These are phyloP conservation scores for Polydrusus cervinus DNA, from an alignment of 2,888 invertebrate genomes.

Conservation along the genomic window DNA sequence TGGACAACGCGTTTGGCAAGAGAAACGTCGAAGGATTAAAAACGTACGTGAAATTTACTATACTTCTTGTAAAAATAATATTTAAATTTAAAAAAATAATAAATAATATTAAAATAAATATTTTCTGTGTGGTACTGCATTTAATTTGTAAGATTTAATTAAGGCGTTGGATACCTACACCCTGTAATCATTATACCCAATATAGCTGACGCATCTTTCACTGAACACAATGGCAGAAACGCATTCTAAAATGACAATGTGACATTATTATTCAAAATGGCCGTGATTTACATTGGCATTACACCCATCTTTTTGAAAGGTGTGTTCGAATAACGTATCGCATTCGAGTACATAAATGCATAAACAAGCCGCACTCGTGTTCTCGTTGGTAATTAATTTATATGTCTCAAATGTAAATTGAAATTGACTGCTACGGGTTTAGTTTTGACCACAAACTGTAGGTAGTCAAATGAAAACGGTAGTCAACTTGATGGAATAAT, in stretches of 20 bases:
- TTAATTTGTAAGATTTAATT: too few relatives aligned
- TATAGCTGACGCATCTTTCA: constrained; percentile 32
- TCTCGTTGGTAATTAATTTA: constrained; percentile 47
- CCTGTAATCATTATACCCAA: constrained; percentile 29
- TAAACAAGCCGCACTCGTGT: constrained; percentile 27
- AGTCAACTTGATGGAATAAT: too few relatives aligned
- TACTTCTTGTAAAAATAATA: too few relatives aligned
- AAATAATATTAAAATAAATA: too few relatives aligned
- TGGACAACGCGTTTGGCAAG: too few relatives aligned
- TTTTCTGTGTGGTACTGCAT: too few relatives aligned
- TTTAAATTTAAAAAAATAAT: too few relatives aligned
- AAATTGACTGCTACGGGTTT: constrained; percentile 34
- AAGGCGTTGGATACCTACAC: background rate
- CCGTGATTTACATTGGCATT: constrained; percentile 46
- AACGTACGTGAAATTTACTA: too few relatives aligned
- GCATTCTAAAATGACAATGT: constrained; percentile 46
- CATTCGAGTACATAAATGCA: constrained; percentile 40
- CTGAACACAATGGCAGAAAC: constrained; percentile 41
- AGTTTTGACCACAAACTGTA: constrained; percentile 17
- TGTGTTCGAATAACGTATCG: constrained; percentile 38
- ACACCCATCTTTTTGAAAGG: constrained; percentile 49
- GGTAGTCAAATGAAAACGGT: constrained; percentile 20
- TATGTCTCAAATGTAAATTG: constrained; percentile 38
- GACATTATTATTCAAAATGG: constrained; percentile 46
- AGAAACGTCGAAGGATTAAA: too few relatives aligned